phyloP scores from a whole-genome alignment of 2,797 vertebrate genomes.

The Pagetopsis macropterus region DNA sequence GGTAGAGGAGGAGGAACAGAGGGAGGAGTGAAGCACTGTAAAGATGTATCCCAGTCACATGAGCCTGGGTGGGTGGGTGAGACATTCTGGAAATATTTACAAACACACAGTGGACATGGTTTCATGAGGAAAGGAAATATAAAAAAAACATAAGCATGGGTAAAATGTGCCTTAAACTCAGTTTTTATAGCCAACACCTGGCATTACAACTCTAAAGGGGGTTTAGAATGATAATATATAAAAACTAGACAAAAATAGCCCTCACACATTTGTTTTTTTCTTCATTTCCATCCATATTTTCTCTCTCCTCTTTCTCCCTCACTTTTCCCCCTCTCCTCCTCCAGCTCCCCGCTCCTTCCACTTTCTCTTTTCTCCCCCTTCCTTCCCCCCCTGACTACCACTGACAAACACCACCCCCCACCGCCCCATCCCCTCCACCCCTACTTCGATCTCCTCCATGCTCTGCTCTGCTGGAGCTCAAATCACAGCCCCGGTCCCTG shows the following conservation, averaged over 20 bases:
- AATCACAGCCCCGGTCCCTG: slow-evolving; percentile 83
- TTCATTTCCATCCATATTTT: slow-evolving; percentile 43
- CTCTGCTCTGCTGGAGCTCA: slow-evolving; percentile 86
- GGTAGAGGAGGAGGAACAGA: slow-evolving; percentile 55
- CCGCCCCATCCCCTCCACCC: slow-evolving; percentile 26
- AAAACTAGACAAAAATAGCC: slow-evolving; percentile 26
- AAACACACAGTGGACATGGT: slow-evolving; percentile 71
- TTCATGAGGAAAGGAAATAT: slow-evolving; percentile 34
- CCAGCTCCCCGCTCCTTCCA: slow-evolving; percentile 48
- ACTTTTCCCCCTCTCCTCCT: slow-evolving; percentile 36
- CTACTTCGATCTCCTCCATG: slow-evolving; percentile 80
- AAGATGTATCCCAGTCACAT: slow-evolving; percentile 64
- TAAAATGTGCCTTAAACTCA: not conserved
- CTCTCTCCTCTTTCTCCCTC: slow-evolving; percentile 27
- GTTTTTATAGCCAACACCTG: not conserved
- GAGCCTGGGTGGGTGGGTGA: slow-evolving; percentile 63
- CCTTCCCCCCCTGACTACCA: slow-evolving; percentile 36
- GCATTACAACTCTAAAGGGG: slow-evolving; percentile 21
- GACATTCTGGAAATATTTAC: slow-evolving; percentile 76
- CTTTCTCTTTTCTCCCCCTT: slow-evolving; percentile 62
- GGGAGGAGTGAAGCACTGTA: slow-evolving; percentile 70
- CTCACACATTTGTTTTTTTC: slow-evolving; percentile 23
- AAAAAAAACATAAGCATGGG: slow-evolving; percentile 3
- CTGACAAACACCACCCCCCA: slow-evolving; percentile 20
- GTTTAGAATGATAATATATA: slow-evolving; percentile 27